Base-by-base conservation (phyloP, 2,888 invertebrate species). In the Ligdia adustata region DNA sequence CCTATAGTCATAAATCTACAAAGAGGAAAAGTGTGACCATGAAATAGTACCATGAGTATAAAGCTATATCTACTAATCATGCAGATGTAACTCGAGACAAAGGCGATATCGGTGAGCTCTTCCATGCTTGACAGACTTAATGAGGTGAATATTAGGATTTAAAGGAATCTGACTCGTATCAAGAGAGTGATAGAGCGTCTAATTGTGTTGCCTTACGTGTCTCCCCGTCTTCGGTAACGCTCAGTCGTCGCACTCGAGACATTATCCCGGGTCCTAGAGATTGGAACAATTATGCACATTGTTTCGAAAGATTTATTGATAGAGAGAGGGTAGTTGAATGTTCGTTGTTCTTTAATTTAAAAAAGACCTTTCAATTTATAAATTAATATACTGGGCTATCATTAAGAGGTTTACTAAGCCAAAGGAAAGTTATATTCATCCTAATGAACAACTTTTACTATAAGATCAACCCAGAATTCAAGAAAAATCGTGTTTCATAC, bases 221-320 rank as follows among this genome's bases (percentile, higher is more conserved):
- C 83, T 94, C 94, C 69, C 94, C 93, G 68, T 94, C 94, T 80
- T 94, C 94, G 57, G 93, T 93, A 72, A 94, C 92, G 90, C 94
- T 94, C 68, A 92, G 79, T 79, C 92, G 89, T 72, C 92, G 86
- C 58, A 91, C 91, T 67, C 92, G 87, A 56, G 91, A 79, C 82
- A 92, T 86, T 72, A 92, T 74, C 60, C 91, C 78, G 55, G 88
- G 87, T 63, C 89, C 91, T 91, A 89, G 48, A 75, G 57, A 78
- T 27, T 71, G 62, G 55, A 57, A 74, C 51, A 33, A 44, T 57
- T 53, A 40, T 50, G 24, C 40, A 54, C 16, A 42, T 55, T 41
- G 55, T 52, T 44, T 34, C 37, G 9, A n/a, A 20, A 33, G 7
- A 20, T 3, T 5, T n/a, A 28, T 9, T 24, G 2, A 24, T 9